phyloP scores from a whole-genome alignment of 92 coral and sea anemone species.

The Palythoa grandiflora region DNA sequence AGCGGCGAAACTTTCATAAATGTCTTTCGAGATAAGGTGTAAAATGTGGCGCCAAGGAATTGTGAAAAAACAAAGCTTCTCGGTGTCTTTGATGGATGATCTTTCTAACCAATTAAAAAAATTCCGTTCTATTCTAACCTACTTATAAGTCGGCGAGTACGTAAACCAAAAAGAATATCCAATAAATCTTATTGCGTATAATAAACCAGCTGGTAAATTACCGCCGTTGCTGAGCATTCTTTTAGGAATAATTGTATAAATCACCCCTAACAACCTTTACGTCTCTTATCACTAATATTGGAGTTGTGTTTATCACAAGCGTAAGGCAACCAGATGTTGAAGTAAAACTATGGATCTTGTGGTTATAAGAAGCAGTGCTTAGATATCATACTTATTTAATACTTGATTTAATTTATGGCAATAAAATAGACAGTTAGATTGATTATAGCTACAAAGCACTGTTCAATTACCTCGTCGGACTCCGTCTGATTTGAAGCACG shows the following conservation, averaged over 20 bases:
- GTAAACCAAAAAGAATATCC: conserved; percentile 6
- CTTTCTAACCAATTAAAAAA: conserved; percentile 32
- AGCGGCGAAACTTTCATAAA: conserved; percentile 29
- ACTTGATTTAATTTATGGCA: neutral
- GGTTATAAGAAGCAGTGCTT: neutral
- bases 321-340: neutral
- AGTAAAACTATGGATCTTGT: neutral
- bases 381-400: neutral
- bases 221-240: conserved; percentile 12
- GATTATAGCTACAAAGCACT: neutral
- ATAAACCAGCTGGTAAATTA: conserved; percentile 10
- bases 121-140: conserved; percentile 31
- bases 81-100: conserved; percentile 48
- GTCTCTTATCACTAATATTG: neutral
- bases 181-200: conserved; percentile 1
- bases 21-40: conserved; percentile 44
- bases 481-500: conserved; percentile 35
- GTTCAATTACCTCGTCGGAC: neutral
- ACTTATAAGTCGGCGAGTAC: conserved; percentile 26
- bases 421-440: no score
- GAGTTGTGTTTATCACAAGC: neutral
- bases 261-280: conserved; percentile 6
- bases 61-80: conserved; percentile 32
- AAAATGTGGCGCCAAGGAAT: conserved; percentile 45
- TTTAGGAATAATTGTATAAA: neutral